Percentiles rank a stretch among this genome's conserved stretches.
Conservation (phyloP, 2,888 invertebrate genomes). For the Drosophila tanythrix region DNA sequence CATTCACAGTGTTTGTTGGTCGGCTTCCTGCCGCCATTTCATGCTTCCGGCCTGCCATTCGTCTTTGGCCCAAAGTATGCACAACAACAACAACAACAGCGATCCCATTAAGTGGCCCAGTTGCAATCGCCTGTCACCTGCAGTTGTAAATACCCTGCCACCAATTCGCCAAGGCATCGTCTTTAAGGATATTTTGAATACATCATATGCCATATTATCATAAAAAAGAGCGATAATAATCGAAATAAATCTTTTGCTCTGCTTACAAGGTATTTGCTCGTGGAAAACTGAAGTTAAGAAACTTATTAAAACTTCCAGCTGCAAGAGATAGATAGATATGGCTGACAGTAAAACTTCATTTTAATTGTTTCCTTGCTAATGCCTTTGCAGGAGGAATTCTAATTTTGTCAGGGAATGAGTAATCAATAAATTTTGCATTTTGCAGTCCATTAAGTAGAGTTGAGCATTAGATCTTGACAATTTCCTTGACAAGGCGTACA, state of each 20-base stretch:
- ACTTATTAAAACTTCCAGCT: neutral
- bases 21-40: constrained; percentile 71
- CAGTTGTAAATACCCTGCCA: constrained; percentile 12
- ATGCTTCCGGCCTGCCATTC: constrained; percentile 66
- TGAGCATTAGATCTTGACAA: neutral
- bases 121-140: constrained; percentile 47
- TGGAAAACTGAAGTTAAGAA: neutral
- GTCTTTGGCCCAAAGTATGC: constrained; percentile 34
- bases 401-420: neutral
- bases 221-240: neutral
- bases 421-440: neutral
- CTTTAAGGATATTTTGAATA: neutral
- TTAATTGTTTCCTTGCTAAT: neutral
- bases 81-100: neutral
- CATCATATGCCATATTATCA: neutral
- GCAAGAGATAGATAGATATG: too few relatives aligned
- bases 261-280: neutral
- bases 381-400: neutral
- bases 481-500: neutral
- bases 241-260: neutral
- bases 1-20: constrained; percentile 65
- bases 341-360: too few relatives aligned
- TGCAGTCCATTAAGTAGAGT: neutral
- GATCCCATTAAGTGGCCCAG: constrained; percentile 19
- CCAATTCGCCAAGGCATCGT: neutral